Evolutionary conservation across 1,140 invertebrate genomes (phyloP), one percentile per base, ranked within the genome.

Genomic region (Psilanteris sp.): DNA sequence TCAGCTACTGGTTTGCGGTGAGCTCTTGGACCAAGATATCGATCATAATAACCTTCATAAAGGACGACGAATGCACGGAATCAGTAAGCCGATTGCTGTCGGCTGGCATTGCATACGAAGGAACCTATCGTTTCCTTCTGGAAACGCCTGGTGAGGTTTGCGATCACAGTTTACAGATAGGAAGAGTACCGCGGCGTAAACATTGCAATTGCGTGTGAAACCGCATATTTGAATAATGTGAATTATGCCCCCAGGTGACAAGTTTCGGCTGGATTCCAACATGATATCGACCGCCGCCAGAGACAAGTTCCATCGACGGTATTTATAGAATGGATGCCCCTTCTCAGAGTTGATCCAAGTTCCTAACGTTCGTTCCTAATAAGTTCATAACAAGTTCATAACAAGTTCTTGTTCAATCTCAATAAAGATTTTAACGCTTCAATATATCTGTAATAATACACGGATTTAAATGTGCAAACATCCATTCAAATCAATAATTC

Each of bases 161-260:
- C 10, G 44, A 59, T 55, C 55, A 18, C 20, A 39, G 29, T 1
- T 6, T 14, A 4, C 14, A 54, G 44, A 43, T 54, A 54, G 22
- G 24, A 20, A 10, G 11, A 14, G 50, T 27, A 22, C 16, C 15
- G 37, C 22, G 50, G 18, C 39, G 54, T 67, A 67, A 67, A 74
- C 71, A 73, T 73, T 52, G 59, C 59, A 73, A 73, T 73, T 73
- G 70, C 59, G 59, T 66, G 70, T 66, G 55, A 72, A 66, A 52
- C 70, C 70, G 32, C 70, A 73, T 66, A 73, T 73, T 73, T 73
- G 70, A 73, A 73, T 73, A 73, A 73, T 73, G 70, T 44, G 43
- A 7, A 41, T 50, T 29, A 27, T 66, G 59, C 59, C 61, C 54
- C 9, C 31, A 34, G 52, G 50, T 74, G 59, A 59, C 46, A 61